Evolutionary conservation across 2,888 invertebrate species (phyloP), one percentile per base, ranked within the genome.

Genomic region (Andrena marginata): DNA sequence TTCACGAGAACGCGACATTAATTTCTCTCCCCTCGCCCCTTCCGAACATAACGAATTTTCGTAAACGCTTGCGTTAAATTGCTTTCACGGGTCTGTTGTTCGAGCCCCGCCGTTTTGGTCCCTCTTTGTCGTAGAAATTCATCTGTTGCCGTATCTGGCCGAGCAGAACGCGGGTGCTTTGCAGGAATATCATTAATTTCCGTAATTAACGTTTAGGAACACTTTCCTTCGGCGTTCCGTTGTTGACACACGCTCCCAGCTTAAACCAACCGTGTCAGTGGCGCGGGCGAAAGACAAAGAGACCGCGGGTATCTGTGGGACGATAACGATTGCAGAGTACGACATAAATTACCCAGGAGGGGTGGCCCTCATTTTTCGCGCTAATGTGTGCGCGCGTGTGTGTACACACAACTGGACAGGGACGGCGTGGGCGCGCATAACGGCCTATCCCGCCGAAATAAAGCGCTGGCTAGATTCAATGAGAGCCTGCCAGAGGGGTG

Each of bases 381-480:
- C 16, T 49, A 48, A 63, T 23, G 74, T 16, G 33, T 20, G 33
- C 29, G 74, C 42, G 26, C 51, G 26, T 48, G 51, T 48, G 51
- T 65, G 60, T 63, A 60, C 33, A 35, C 60, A 70, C 35, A 33
- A n/a, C 26, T 51, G 29, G 59, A 73, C 60, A 26, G 33, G 63
- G 33, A 60, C 59, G 68, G 51, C 71, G 68, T 54, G 73, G 71
- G 76, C 77, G 62, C 65, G 62, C 74, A 49, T 31, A 8, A 26
- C 62, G 20, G 75, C 59, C 67, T 72, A 84, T 85, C 77, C 77
- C 76, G 26, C 26, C 42, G 70, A 81, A 88, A 88, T 86, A 88
- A 87, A 88, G 85, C 79, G 60, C 59, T 29, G 29, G 72, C 54
- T 67, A 70, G 76, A 83, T 88, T 86, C 88, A 86, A 86, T 85